phyloP scores from a whole-genome alignment of 2,797 vertebrate genomes.

The Premnoplex brunnescens region DNA sequence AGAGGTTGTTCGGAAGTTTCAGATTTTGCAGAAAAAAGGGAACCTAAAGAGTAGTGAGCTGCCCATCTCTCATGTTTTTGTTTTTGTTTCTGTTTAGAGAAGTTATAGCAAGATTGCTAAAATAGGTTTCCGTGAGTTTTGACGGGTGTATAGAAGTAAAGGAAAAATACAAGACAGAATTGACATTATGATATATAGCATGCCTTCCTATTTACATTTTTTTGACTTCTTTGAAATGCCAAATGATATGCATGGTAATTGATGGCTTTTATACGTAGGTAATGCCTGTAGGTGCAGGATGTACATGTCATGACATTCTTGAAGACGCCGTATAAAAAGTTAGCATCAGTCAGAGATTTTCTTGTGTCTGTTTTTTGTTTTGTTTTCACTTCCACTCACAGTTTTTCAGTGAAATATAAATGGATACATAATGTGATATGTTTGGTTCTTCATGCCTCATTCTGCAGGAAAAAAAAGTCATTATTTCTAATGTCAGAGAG shows the following conservation, averaged over 20 bases:
- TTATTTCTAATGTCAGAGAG: slow-evolving; percentile 6
- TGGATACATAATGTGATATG: neutral
- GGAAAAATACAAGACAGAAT: neutral
- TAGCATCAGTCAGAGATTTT: neutral
- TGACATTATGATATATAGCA: accelerated
- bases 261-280: neutral
- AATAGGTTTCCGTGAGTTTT: neutral
- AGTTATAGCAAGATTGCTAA: neutral
- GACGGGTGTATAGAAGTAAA: neutral
- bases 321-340: neutral
- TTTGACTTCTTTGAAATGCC: neutral
- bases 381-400: neutral
- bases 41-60: neutral
- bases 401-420: neutral
- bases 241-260: neutral
- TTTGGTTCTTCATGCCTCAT: neutral
- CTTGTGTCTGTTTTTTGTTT: neutral
- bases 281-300: neutral
- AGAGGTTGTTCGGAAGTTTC: neutral
- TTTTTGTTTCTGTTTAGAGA: neutral
- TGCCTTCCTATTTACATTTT: neutral
- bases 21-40: neutral
- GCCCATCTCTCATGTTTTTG: accelerated
- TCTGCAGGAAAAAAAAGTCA: neutral
- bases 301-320: neutral